These are phyloP conservation scores for Byasa hedistus DNA, from an alignment of 2,888 invertebrate species.

Conservation along the genomic window DNA sequence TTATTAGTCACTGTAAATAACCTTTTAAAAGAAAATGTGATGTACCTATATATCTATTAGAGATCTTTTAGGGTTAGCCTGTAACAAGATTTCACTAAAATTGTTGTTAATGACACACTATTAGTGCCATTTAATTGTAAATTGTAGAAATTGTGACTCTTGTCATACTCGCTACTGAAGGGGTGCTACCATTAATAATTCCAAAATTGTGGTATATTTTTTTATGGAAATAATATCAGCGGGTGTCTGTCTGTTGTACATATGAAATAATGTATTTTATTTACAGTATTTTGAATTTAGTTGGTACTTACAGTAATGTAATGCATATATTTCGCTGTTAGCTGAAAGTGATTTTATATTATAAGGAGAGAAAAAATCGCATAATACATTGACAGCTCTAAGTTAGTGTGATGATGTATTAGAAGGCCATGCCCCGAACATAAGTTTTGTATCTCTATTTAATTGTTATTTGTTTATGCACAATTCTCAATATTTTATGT, in stretches of 20 bases:
- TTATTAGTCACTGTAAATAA: slow-evolving; percentile 73
- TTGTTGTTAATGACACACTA: slow-evolving; percentile 77
- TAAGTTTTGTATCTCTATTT: slow-evolving; percentile 79
- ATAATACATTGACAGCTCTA: slow-evolving; percentile 77
- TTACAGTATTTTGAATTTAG: slow-evolving; percentile 78
- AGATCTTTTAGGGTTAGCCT: slow-evolving; percentile 74
- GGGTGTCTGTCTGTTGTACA: slow-evolving; percentile 78
- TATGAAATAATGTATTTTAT: slow-evolving; percentile 75
- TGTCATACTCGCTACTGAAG: slow-evolving; percentile 81
- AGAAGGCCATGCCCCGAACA: slow-evolving; percentile 72
- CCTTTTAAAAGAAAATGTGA: slow-evolving; percentile 68
- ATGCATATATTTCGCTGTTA: slow-evolving; percentile 73
- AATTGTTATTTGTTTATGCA: slow-evolving; percentile 82
- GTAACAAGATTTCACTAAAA: slow-evolving; percentile 79
- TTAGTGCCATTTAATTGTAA: slow-evolving; percentile 79
- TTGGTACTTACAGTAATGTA: slow-evolving; percentile 78
- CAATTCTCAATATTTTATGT: slow-evolving; percentile 81
- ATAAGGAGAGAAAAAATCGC: slow-evolving; percentile 73
- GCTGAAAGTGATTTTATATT: slow-evolving; percentile 78
- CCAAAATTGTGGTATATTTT: slow-evolving; percentile 78
- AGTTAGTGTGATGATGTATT: slow-evolving; percentile 73
- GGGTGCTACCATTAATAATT: slow-evolving; percentile 81
- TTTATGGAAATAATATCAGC: slow-evolving; percentile 78
- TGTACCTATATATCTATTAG: slow-evolving; percentile 63
- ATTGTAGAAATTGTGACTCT: slow-evolving; percentile 79